Base-by-base conservation (phyloP, 2,113 vertebrate genomes). In the Catharus bicknelli region DNA sequence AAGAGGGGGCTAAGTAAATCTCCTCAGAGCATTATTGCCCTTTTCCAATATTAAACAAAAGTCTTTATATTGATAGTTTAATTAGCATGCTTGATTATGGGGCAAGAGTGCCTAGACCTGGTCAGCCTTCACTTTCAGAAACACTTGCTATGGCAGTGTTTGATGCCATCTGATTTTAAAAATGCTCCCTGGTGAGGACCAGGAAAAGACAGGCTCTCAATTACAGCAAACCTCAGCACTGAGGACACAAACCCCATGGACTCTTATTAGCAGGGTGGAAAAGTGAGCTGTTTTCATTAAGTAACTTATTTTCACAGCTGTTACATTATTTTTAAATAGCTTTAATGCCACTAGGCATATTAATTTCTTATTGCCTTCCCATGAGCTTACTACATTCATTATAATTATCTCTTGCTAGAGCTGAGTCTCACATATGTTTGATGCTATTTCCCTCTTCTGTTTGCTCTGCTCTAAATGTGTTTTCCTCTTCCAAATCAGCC, bases 211-310 rank as follows among this genome's bases (percentile, higher is more conserved):
- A 9, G 66, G 20, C 45, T 62, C 86, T 67, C 83, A 88, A 13
- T 79, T 61, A 68, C 17, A 81, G 77, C 76, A 86, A 83, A 74
- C 13, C 36, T 29, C 83, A 78, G 83, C 79, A 81, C 14, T 27
- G 43, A 7, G 4, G 76, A 72, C 11, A 78, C 61, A 84, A 72
- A 68, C 62, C 62, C 66, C 53, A 38, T 1, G 47, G 83, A 91
- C 82, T 83, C 27, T 17, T 16, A 40, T 20, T 89, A 53, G 47
- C 93, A 94, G 82, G 57, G 53, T 88, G 54, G 54, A 88, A 94
- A 96, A 96, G 79, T 81, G 95, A 97, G 94, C 88, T 83, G 87
- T 94, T 97, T 97, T 94, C 95, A 96, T 95, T 96, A 97, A 94
- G 90, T 76, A 54, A 90, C 54, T 90, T 91, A 95, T 94, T 96